Conservation (phyloP, 2,888 invertebrate genomes). For the Melinaea menophilus region DNA sequence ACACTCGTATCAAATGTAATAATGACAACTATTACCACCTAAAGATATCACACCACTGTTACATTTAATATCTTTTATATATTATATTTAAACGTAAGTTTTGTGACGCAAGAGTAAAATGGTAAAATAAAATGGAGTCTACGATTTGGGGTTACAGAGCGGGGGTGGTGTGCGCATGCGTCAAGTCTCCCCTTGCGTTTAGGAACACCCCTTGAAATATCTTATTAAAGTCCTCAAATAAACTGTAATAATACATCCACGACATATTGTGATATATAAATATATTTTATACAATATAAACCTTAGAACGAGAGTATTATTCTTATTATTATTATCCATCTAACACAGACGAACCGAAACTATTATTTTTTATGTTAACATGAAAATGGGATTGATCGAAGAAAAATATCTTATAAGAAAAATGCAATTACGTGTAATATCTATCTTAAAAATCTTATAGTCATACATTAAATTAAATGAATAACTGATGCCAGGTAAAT, state of each 20-base stretch:
- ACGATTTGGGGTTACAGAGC: conserved; percentile 52
- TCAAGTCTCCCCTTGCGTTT: conserved; percentile 51
- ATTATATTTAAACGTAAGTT: conserved; percentile 29
- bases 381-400: too few relatives aligned
- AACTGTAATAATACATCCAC: background rate
- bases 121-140: conserved; percentile 67
- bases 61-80: conserved; percentile 22
- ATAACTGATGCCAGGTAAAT: too few relatives aligned
- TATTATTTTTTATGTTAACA: too few relatives aligned
- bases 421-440: too few relatives aligned
- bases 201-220: conserved; percentile 30
- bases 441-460: too few relatives aligned
- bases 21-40: conserved; percentile 3
- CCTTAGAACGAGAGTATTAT: too few relatives aligned
- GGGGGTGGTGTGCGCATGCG: conserved; percentile 53
- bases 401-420: too few relatives aligned
- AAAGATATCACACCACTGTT: conserved; percentile 31
- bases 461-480: too few relatives aligned
- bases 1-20: background rate
- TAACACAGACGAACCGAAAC: too few relatives aligned
- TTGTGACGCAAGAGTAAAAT: conserved; percentile 43
- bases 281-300: too few relatives aligned
- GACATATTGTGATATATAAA: too few relatives aligned
- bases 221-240: background rate
- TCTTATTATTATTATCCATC: too few relatives aligned